Conservation (phyloP, 2,888 invertebrate species). For the Anoplius nigerrimus region DNA sequence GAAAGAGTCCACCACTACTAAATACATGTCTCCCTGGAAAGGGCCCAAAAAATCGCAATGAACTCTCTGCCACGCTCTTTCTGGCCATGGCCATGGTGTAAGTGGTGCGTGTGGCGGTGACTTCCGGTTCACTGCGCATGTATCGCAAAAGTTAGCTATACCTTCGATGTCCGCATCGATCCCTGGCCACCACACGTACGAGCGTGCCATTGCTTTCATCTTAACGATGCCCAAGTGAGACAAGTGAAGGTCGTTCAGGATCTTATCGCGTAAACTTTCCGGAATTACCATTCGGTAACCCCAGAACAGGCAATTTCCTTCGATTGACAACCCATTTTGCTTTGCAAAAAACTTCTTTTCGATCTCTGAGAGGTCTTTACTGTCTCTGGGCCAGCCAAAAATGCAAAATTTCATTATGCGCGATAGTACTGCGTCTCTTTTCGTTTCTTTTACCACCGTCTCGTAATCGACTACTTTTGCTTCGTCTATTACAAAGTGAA, state of each 20-base stretch:
- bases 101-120: conserved; percentile 29
- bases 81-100: conserved; percentile 44
- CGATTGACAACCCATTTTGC: conserved; percentile 27
- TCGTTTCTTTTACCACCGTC: conserved; percentile 22
- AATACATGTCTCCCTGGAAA: too few relatives aligned
- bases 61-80: conserved; percentile 42
- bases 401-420: conserved; percentile 29
- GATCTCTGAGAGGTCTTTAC: conserved; percentile 6
- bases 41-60: conserved; percentile 53
- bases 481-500: conserved; percentile 4
- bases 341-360: conserved; percentile 19
- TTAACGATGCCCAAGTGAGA: conserved; percentile 25
- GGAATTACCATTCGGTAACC: too few relatives aligned
- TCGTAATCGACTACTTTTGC: conserved; percentile 20
- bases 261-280: not conserved
- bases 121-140: conserved; percentile 7
- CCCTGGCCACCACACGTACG: conserved; percentile 30
- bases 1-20: too few relatives aligned
- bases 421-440: conserved; percentile 18
- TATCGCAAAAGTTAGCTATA: conserved; percentile 1
- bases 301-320: conserved; percentile 22
- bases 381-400: conserved; percentile 29
- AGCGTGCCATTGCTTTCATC: conserved; percentile 29
- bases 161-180: conserved; percentile 27
- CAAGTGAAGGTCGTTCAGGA: conserved; percentile 14